Evolutionary conservation across 2,888 invertebrate species (phyloP).

Genomic region (Pterostichus madidus): DNA sequence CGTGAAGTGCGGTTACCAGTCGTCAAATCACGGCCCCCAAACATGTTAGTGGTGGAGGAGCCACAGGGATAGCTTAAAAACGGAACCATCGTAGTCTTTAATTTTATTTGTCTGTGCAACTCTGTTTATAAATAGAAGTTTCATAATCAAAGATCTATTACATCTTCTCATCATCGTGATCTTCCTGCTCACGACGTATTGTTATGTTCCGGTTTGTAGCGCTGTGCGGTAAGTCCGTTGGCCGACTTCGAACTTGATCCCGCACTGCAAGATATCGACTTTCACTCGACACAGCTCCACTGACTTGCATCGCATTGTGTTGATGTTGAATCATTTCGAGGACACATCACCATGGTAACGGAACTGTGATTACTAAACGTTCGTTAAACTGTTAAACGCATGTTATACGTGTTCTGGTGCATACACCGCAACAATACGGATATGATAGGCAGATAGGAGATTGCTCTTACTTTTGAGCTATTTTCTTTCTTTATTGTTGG

Average conservation of each 20-base stretch:
- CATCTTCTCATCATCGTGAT: slow-evolving; percentile 1
- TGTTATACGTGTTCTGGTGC: not conserved
- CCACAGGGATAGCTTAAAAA: too few species aligned
- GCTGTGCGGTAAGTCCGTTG: not conserved
- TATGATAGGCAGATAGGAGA: too few species aligned
- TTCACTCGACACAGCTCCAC: slow-evolving; percentile 6
- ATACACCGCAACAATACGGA: too few species aligned
- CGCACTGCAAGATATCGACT: not conserved
- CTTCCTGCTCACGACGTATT: not conserved
- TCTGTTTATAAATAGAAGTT: too few species aligned
- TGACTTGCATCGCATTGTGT: slow-evolving; percentile 8
- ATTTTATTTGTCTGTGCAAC: too few species aligned
- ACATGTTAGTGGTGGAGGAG: too few species aligned
- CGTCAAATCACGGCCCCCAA: too few species aligned
- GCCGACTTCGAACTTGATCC: not conserved
- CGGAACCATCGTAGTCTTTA: too few species aligned
- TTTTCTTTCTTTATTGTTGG: too few species aligned
- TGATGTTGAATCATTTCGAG: slow-evolving; percentile 10
- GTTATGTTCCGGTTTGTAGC: slow-evolving; percentile 40
- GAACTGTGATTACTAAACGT: slow-evolving; percentile 13
- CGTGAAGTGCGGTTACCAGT: too few species aligned
- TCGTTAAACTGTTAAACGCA: not conserved
- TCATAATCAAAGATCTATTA: too few species aligned
- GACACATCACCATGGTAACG: slow-evolving; percentile 14
- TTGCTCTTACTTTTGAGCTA: too few species aligned